Base-by-base conservation (phyloP, 2,113 vertebrate species). In the Apistogramma diplotaenia region DNA sequence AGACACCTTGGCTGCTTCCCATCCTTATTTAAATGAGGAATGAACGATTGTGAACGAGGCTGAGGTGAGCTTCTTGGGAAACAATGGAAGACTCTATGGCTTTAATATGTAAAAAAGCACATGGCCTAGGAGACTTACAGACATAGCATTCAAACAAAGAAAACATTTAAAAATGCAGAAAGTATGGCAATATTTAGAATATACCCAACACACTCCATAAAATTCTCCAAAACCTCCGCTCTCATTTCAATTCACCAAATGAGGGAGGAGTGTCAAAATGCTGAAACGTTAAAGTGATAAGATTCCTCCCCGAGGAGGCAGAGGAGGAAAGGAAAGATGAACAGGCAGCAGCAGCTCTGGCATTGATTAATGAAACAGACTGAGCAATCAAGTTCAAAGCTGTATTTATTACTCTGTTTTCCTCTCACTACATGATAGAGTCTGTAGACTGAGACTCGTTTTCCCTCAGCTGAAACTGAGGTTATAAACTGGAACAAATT, bases 361-460 rank as follows among this genome's bases (percentile, higher is more conserved):
- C 76, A 82, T 78, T 90, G 87, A 94, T 89, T 92, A 82, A 87
- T 90, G 85, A 87, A 87, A 84, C 76, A 76, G 81, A 88, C 82
- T 33, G n/a, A 76, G 79, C 76, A 81, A 72, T 77, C 70, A 78
- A 76, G 85, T 92, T 92, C 90, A 92, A 85, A 90, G 80, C 79
- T 84, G 82, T 82, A 79, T 89, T 88, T 85, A 89, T 93, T 84
- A 78, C 81, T 72, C 59, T 40, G 60, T 67, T 76, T 86, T 87
- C 78, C 71, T 67, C 84, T 67, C 43, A n/a, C 74, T 53, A 59
- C 49, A 75, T 58, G 84, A 74, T 88, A 40, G 80, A 81, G 60
- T 85, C 67, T 73, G 76, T 71, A 77, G 87, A 74, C 46, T 65
- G 33, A 70, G 62, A 84, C 78, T 33, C 18, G 12, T 67, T 70